These are phyloP conservation scores for Ephestia elutella DNA, from an alignment of 1,140 invertebrate genomes.

Conservation along the genomic window DNA sequence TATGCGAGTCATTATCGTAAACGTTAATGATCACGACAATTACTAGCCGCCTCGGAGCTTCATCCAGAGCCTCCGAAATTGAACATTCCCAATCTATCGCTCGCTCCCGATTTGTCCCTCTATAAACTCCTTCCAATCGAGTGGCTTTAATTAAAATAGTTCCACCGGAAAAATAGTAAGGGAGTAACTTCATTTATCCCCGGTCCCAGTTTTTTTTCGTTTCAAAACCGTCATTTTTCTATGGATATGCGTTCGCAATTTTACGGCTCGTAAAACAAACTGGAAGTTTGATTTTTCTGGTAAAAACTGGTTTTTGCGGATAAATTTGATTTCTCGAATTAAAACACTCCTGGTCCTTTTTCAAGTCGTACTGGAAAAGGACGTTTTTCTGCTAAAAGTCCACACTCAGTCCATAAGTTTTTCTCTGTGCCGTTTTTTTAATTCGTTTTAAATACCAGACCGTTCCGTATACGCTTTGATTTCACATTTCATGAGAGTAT, in stretches of 20 bases:
- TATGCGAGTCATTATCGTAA: constrained; percentile 64
- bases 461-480: neutral
- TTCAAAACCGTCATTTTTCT: constrained; percentile 21
- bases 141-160: constrained; percentile 68
- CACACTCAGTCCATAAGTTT: constrained; percentile 3
- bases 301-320: neutral
- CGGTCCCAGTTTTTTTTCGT: constrained; percentile 30
- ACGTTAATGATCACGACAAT: constrained; percentile 69
- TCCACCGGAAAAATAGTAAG: constrained; percentile 57
- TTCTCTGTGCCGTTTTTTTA: neutral
- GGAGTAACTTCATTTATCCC: constrained; percentile 39
- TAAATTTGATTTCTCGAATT: constrained; percentile 9
- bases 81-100: constrained; percentile 61
- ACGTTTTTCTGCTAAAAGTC: neutral
- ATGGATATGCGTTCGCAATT: constrained; percentile 14
- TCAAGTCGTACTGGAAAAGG: constrained; percentile 3
- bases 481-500: neutral
- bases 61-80: constrained; percentile 51
- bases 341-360: constrained; percentile 3
- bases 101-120: constrained; percentile 51
- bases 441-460: neutral
- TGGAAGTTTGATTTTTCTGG: constrained; percentile 3
- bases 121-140: constrained; percentile 60
- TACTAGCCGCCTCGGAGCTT: constrained; percentile 50
- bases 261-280: constrained; percentile 13